A percentile compares a stretch with the other conserved stretches of the same genome.
Evolutionary conservation across 2,113 vertebrate species (phyloP).

Genomic region (Plecturocebus donacophilus): DNA sequence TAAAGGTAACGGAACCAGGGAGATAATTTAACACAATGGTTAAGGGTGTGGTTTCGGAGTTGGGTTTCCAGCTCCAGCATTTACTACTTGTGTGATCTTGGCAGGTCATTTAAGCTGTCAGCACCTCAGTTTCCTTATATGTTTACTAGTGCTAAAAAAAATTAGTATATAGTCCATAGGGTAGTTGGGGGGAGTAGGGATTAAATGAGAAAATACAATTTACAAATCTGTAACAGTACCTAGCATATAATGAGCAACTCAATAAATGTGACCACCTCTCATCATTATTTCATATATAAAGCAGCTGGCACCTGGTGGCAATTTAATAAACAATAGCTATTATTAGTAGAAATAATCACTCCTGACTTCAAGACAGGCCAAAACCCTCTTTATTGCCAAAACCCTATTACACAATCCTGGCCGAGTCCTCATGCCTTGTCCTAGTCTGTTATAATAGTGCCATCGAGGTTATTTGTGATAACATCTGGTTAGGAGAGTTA

Average conservation of each 20-base stretch:
- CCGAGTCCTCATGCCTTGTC: background rate
- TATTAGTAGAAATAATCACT: slow-evolving; percentile 39
- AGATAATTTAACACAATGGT: background rate
- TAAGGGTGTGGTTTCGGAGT: background rate
- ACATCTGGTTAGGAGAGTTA: background rate
- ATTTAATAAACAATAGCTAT: slow-evolving; percentile 43
- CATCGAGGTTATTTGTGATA: background rate
- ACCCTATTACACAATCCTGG: background rate
- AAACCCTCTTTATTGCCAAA: background rate
- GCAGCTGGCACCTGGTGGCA: slow-evolving; percentile 46
- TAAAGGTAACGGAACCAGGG: background rate
- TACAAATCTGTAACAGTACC: background rate
- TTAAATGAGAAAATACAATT: background rate
- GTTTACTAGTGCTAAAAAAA: background rate
- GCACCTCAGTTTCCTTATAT: background rate
- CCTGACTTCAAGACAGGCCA: slow-evolving; percentile 18
- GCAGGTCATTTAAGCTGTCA: background rate
- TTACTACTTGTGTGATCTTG: background rate
- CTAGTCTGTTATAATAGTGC: background rate
- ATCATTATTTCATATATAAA: background rate
- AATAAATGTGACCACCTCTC: background rate
- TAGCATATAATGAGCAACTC: background rate
- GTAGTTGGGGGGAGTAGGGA: background rate
- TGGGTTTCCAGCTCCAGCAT: background rate
- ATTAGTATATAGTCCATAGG: background rate